Base-by-base conservation (phyloP, 2,797 vertebrate species). In the Hapalemur alaotrensis region DNA sequence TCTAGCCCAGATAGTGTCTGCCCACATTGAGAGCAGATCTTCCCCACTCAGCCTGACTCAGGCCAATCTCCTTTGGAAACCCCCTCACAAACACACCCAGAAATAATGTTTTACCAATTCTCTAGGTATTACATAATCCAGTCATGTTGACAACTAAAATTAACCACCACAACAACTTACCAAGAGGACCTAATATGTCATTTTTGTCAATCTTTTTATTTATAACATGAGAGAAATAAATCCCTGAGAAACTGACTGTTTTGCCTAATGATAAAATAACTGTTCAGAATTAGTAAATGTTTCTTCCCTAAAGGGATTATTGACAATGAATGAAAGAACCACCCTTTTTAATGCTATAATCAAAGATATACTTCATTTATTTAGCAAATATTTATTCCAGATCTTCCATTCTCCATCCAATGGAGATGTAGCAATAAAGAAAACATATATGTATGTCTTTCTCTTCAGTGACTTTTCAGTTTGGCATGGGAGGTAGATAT, bases 151-250 rank as follows among this genome's bases (percentile, higher is more conserved):
- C 1, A 54, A 13, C 50, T 54, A 78, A 78, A 78, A 78, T 78
- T 35, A 78, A 54, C 32, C 3, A n/a, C 22, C 12, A 54, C 12
- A 35, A 78, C n/a, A 35, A 82, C 20, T 59, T 52, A 79, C 12
- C 2, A 43, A 88, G 61, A 94, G 61, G 90, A 92, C 90, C 22
- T 70, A 65, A 76, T 75, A 65, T 82, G 50, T 88, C 59, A 59
- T 95, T 88, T 95, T 35, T 94, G 72, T n/a, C 59, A 46, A 28
- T 73, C 35, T 85, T 35, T 92, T 9, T 88, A 13, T 93, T 80
- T 81, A 73, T 92, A 91, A 88, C 41, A 43, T 76, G 30, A 79
- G 35, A 89, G 38, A 91, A 95, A 95, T 95, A 91, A 95, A 95
- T 95, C 25, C 83, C 81, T 87, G 35, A 87, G 61, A 91, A 96